A percentile compares a stretch with the other conserved stretches of the same genome.
Evolutionary conservation across 2,113 vertebrate species (phyloP).

Genomic region (Pollimyrus isidori): DNA sequence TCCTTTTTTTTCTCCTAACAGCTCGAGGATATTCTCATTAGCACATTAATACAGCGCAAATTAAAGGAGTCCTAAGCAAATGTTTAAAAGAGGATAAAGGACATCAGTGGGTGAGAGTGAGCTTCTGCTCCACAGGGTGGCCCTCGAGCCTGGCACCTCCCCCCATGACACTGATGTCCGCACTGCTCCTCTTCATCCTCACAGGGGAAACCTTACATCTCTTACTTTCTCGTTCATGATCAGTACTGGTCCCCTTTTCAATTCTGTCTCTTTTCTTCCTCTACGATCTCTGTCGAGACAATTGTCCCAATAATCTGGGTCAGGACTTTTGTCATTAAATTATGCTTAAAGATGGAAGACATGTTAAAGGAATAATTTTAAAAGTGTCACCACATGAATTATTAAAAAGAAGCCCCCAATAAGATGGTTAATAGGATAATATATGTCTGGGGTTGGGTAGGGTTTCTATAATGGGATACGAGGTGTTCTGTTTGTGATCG

Average conservation of each 20-base stretch:
- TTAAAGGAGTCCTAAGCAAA: conserved; percentile 22
- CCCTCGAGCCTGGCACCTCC: neutral
- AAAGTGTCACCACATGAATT: conserved; percentile 65
- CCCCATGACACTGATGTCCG: neutral
- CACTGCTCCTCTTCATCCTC: neutral
- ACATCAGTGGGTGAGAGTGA: conserved; percentile 24
- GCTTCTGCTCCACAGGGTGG: neutral
- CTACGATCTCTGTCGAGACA: conserved; percentile 19
- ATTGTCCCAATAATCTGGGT: conserved; percentile 33
- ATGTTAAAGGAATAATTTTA: conserved; percentile 36
- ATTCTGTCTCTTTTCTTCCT: neutral
- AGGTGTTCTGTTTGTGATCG: conserved; percentile 78
- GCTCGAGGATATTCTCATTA: conserved; percentile 64
- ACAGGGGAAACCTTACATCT: neutral
- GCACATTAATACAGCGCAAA: conserved; percentile 57
- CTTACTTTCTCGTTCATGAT: neutral
- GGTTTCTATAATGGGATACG: conserved; percentile 83
- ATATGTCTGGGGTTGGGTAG: conserved; percentile 59
- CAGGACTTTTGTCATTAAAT: conserved; percentile 35
- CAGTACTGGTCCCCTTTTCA: neutral
- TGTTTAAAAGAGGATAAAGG: conserved; percentile 18
- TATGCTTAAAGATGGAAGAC: conserved; percentile 43
- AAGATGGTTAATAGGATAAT: conserved; percentile 86
- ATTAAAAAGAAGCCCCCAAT: conserved; percentile 67
- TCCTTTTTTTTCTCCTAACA: conserved; percentile 34